Base-by-base conservation (phyloP, 1,140 invertebrate species). In the Harpegnathos saltator region DNA sequence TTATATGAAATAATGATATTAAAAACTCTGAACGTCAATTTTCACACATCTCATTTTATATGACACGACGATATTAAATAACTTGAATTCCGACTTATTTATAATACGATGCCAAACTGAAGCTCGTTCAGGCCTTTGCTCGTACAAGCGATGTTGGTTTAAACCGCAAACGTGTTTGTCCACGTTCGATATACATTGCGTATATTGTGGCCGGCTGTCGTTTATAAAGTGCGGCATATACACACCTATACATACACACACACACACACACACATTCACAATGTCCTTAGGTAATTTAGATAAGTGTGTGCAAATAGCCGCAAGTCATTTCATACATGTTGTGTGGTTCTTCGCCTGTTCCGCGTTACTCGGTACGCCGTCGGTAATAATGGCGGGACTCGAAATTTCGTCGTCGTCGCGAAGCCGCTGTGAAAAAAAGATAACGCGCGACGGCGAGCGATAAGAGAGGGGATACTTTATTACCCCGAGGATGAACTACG, bases 401-500 rank as follows among this genome's bases (percentile, higher is more conserved):
- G 14, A 75, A 75, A 61, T 58, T 58, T 62, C 24, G 62, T 87
- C 66, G n/a, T 59, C 48, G 59, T 33, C 38, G 38, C 29, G 65
- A 77, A 71, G 72, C 52, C 63, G 74, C 38, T 44, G 50, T 52
- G 82, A 52, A 69, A 72, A 33, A 84, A 52, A 52, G 54, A 62
- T 22, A 19, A 19, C 26, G 12, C 59, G 5, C 0, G 38, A 65
- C 22, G 29, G 44, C 24, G 50, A 24, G 26, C 33, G 52, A 22
- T 33, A 11, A 29, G 17, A 33, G 29, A 17, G 19, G 4, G 66
- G 72, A 80, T 89, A 89, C 89, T 91, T 91, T 91, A 91, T 90
- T 89, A 89, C 86, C 80, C 66, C 80, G 83, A 80, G 83, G 82
- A 92, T 91, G 86, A 91, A 92, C 90, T 87, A 85, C 74, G 86